Evolutionary conservation across 2,113 vertebrate genomes (phyloP), one percentile per base, ranked within the genome.

Genomic region (Ailuropoda melanoleuca): DNA sequence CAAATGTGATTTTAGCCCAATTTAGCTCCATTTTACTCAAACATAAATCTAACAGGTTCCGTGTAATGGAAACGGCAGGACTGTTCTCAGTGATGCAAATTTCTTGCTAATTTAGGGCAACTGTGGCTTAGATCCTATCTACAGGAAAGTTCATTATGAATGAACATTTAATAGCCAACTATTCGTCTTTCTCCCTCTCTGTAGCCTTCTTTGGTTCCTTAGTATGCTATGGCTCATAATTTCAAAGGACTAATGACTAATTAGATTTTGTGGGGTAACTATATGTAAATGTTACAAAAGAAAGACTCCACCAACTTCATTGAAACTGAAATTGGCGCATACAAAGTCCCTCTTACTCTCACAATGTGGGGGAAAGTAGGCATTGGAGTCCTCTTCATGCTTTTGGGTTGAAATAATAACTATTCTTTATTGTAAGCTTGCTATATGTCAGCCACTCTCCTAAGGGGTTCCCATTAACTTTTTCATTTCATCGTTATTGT

Each of bases 21-120:
- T 98, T 97, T 97, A 97, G 97, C 97, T 98, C 97, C 87, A 56
- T 97, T 93, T 97, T 96, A 98, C 98, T 98, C 95, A 97, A 95
- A 89, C 94, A 55, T 97, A 97, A 88, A 86, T 93, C 84, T 91
- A 94, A 96, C 82, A 95, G 58, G 26, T 56, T 88, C 68, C 80
- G 84, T 95, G 94, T 89, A 97, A 96, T 92, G 95, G 93, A 68
- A 95, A 77, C 0, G 0, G 85, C 91, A 96, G 78, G 50, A 15
- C 90, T 39, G 23, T 88, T 97, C 90, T 95, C 8, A 83, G 93
- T 26, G 55, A 75, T 89, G 88, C 82, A 90, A 82, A 83, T 97
- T 92, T 98, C 96, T 94, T 12, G 10, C 93, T 97, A 97, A 94
- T 97, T 97, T 95, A 86, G 87, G 77, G 88, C 94, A 75, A 43